Evolutionary conservation across 2,113 vertebrate species (phyloP).

Genomic region (Oncorhynchus nerka): DNA sequence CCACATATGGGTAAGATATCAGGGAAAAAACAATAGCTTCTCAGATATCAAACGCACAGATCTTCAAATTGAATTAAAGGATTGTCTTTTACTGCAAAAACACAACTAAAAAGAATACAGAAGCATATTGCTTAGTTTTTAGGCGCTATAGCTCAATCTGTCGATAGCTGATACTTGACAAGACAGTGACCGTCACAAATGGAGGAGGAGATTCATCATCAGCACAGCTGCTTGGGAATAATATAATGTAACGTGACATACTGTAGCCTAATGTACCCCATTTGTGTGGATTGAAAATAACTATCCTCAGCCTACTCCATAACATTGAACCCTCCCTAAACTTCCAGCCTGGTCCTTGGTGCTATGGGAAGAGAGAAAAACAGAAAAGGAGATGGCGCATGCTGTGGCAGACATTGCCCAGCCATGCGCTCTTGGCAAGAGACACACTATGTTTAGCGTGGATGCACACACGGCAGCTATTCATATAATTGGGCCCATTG

Average conservation of each 20-base stretch:
- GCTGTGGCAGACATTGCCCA: constrained; percentile 3
- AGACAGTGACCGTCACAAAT: too few species aligned
- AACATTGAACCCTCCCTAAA: too few species aligned
- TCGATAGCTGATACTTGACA: too few species aligned
- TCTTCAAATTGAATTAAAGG: neutral
- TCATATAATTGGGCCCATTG: neutral
- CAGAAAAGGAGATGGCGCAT: neutral
- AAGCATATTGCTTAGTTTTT: too few species aligned
- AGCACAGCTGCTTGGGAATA: neutral
- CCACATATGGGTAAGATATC: constrained; percentile 6
- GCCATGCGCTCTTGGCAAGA: constrained; percentile 15
- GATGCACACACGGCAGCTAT: constrained; percentile 13
- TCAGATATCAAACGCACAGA: neutral
- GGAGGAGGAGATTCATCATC: neutral
- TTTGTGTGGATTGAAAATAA: too few species aligned
- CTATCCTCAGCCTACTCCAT: too few species aligned
- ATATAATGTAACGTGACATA: too few species aligned
- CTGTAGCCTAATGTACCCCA: too few species aligned
- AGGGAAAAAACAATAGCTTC: neutral
- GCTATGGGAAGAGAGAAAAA: neutral
- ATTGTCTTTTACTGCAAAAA: neutral
- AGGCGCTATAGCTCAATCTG: too few species aligned
- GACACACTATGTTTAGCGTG: neutral
- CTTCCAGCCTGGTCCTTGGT: neutral
- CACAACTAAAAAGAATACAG: too few species aligned